These are phyloP conservation scores for Eidolon helvum DNA, from an alignment of 2,113 vertebrate species.

Conservation along the genomic window DNA sequence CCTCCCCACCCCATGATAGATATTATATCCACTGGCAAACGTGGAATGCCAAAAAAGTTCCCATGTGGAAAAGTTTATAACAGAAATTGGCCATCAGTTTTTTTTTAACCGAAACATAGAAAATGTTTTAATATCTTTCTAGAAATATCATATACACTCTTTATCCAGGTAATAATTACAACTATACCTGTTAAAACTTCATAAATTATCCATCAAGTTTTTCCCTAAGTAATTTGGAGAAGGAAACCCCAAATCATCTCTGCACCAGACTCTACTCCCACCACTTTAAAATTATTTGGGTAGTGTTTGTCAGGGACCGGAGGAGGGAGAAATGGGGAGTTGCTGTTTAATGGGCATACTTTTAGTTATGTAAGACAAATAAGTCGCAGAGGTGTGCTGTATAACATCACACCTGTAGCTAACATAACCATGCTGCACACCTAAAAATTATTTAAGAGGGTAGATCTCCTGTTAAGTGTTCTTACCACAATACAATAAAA, in stretches of 20 bases:
- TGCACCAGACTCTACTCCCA: neutral
- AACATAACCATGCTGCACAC: neutral
- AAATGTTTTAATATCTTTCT: neutral
- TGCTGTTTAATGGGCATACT: neutral
- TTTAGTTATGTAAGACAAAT: neutral
- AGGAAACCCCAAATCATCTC: neutral
- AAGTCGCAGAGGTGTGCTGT: neutral
- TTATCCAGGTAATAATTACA: neutral
- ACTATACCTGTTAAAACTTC: neutral
- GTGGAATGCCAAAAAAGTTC: rapidly evolving
- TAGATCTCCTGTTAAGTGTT: neutral
- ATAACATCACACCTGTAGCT: neutral
- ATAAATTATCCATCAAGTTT: neutral
- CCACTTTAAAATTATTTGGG: neutral
- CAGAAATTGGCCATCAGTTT: neutral
- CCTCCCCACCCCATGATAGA: neutral
- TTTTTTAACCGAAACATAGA: neutral
- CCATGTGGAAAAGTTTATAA: neutral
- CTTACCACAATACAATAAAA: neutral
- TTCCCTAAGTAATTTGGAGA: neutral
- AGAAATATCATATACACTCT: neutral
- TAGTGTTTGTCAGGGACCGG: neutral
- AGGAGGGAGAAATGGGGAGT: neutral
- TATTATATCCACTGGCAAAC: neutral
- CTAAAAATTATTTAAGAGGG: neutral